phyloP scores from a whole-genome alignment of 1,140 invertebrate species.

The Dendrolimus punctatus region DNA sequence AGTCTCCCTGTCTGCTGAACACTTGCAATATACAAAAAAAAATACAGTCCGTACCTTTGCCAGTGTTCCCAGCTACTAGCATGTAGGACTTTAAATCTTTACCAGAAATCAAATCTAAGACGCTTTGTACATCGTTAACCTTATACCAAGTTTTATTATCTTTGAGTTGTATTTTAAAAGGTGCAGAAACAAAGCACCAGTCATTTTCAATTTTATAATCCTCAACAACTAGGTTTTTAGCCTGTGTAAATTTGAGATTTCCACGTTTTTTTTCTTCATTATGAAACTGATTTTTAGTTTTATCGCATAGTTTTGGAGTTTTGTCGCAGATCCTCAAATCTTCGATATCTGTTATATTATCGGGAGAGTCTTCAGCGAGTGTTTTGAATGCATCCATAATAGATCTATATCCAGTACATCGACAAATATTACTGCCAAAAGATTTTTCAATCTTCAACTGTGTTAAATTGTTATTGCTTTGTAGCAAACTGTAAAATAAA shows the following conservation, averaged over 20 bases:
- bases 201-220: conserved; percentile 9
- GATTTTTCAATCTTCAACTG: conserved; percentile 79
- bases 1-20: too few species aligned
- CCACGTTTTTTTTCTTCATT: background rate
- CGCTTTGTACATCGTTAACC: conserved; percentile 46
- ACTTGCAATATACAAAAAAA: background rate
- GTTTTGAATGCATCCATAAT: conserved; percentile 86
- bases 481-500: conserved; percentile 1
- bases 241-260: too few species aligned
- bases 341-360: conserved; percentile 36
- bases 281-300: too few species aligned
- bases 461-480: conserved; percentile 55
- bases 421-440: conserved; percentile 83
- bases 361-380: conserved; percentile 60
- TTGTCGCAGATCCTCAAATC: conserved; percentile 25
- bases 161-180: conserved; percentile 22
- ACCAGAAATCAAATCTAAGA: conserved; percentile 65
- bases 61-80: conserved; percentile 74
- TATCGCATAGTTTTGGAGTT: background rate
- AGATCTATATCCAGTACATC: conserved; percentile 87
- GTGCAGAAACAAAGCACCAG: conserved; percentile 29
- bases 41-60: conserved; percentile 22
- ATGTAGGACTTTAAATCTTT: conserved; percentile 57
- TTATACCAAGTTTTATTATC: conserved; percentile 53
- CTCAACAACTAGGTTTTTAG: background rate